phyloP scores from a whole-genome alignment of 2,113 vertebrate species.

The Sylvia atricapilla region DNA sequence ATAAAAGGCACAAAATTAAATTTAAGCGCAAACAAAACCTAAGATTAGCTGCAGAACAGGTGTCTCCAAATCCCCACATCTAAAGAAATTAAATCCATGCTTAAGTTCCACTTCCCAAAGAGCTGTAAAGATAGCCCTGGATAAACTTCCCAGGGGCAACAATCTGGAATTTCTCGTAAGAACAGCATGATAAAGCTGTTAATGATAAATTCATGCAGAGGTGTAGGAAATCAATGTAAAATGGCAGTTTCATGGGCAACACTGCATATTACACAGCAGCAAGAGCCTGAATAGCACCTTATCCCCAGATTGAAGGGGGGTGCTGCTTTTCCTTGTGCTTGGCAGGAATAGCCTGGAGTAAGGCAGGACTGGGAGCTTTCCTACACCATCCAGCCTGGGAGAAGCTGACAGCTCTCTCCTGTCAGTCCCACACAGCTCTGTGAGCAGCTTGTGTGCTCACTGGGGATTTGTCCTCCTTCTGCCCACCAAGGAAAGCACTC shows the following conservation, averaged over 20 bases:
- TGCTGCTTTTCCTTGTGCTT: neutral
- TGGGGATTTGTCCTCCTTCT: neutral
- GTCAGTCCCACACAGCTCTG: neutral
- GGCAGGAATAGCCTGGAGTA: neutral
- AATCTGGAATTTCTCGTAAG: neutral
- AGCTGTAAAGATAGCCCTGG: neutral
- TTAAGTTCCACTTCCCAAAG: neutral
- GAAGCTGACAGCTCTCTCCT: neutral
- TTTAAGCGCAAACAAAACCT: neutral
- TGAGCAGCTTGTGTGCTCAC: accelerated
- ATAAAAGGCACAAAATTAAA: neutral
- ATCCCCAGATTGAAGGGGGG: neutral
- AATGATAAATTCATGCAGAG: neutral
- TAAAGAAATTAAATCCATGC: neutral
- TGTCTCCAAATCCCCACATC: neutral
- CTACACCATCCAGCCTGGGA: neutral
- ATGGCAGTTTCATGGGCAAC: neutral
- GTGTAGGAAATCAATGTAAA: slow-evolving; percentile 1
- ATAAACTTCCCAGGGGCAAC: neutral
- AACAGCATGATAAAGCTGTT: neutral
- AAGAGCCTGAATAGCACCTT: neutral
- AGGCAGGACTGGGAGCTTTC: neutral
- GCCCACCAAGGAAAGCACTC: neutral
- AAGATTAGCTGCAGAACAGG: neutral
- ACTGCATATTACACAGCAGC: neutral